Evolutionary conservation across 2,797 vertebrate species (phyloP), one percentile per base, ranked within the genome.

Genomic region (Anguilla obscura): DNA sequence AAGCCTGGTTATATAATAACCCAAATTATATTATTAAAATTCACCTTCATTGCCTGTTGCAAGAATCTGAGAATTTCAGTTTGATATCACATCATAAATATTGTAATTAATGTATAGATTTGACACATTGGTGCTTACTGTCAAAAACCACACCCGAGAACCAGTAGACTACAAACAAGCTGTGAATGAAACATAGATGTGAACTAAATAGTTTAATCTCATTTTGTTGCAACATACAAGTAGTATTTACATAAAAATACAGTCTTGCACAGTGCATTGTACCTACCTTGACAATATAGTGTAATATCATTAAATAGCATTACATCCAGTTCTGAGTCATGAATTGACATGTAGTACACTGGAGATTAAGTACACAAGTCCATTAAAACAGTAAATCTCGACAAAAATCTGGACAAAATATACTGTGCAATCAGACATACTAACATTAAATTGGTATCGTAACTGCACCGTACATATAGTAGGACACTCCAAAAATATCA

Each of bases 321-420:
- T 90, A 92, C 89, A 93, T 94, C 91, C 92, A 94, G 90, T 92
- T 95, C 63, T 45, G 86, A 87, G 86, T 66, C 88, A 87, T 71
- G 54, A 56, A 52, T 85, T 69, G 87, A 90, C 30, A 40, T 85
- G 4, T 85, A 74, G 66, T 54, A 89, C 88, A 90, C 85, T 66
- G 87, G 92, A 86, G 87, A 45, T 88, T 89, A 12, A 66, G 87
- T 86, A 89, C 85, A 88, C 83, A 48, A 40, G n/a, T 84, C 86
- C 7, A 76, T 71, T 66, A 85, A 52, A 76, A 84, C 14, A 86
- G 83, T 50, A 91, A 88, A 80, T 90, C 87, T 88, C 48, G 90
- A 90, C 86, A 89, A 91, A 86, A 86, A 88, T 89, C 84, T 89
- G 88, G 58, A 91, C 87, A 69, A 69, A 85, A 92, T 89, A 92